phyloP scores from a whole-genome alignment of 2,888 invertebrate genomes.

The Eumacrocentrus americanus region DNA sequence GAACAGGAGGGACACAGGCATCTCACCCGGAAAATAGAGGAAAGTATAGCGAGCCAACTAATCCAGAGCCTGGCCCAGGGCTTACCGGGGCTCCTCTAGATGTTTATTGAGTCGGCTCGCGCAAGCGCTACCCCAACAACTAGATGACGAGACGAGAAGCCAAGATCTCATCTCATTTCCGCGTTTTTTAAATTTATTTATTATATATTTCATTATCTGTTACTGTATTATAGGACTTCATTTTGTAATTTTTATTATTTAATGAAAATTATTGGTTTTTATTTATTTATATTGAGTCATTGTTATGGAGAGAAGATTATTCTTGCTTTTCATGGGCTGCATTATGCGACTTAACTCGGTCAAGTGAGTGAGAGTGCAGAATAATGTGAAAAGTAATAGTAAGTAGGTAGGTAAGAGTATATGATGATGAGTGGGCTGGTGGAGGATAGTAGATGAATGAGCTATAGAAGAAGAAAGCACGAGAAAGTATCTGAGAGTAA shows the following conservation, averaged over 20 bases:
- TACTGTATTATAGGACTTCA: not conserved
- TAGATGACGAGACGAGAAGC: slow-evolving; percentile 37
- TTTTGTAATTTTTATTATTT: not conserved
- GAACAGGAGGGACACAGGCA: slow-evolving; percentile 29
- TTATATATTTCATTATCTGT: not conserved
- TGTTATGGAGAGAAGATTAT: too few species aligned
- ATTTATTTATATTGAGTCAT: not conserved
- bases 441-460: slow-evolving; percentile 5
- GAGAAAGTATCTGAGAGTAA: slow-evolving; percentile 30
- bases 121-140: slow-evolving; percentile 49
- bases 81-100: slow-evolving; percentile 56
- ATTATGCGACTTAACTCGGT: not conserved
- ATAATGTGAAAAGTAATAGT: not conserved
- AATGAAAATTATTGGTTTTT: not conserved
- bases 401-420: not conserved
- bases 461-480: slow-evolving; percentile 29
- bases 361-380: too few species aligned
- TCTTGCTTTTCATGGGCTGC: not conserved
- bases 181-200: not conserved
- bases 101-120: slow-evolving; percentile 60
- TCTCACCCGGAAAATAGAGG: slow-evolving; percentile 51
- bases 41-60: slow-evolving; percentile 52
- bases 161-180: slow-evolving; percentile 43
- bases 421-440: not conserved
- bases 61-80: slow-evolving; percentile 57